phyloP scores from a whole-genome alignment of 2,797 vertebrate species.

The Lemur catta region DNA sequence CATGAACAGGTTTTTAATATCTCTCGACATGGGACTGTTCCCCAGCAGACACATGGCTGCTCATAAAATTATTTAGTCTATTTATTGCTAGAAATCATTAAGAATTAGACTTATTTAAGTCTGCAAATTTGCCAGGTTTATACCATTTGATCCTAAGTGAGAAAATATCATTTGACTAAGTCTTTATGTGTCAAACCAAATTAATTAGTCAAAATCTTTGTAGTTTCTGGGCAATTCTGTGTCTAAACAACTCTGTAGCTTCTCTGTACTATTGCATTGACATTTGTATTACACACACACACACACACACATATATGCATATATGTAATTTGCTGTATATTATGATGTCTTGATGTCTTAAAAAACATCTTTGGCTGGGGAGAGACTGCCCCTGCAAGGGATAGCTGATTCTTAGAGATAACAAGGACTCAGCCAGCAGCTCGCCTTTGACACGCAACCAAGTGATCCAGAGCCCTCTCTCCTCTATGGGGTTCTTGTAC shows the following conservation, averaged over 20 bases:
- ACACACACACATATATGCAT: background rate
- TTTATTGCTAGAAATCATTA: background rate
- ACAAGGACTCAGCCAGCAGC: background rate
- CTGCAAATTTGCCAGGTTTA: background rate
- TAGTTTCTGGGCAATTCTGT: background rate
- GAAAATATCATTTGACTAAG: background rate
- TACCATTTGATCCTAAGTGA: background rate
- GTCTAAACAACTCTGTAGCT: background rate
- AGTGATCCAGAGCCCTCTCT: background rate
- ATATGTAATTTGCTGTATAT: background rate
- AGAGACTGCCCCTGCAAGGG: background rate
- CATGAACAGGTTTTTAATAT: constrained; percentile 36
- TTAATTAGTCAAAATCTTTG: background rate
- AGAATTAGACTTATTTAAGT: background rate
- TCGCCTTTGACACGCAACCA: background rate
- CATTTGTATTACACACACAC: background rate
- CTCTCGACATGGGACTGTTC: background rate
- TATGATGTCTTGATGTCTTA: background rate
- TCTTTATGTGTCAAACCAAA: background rate
- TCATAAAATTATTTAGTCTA: constrained; percentile 43
- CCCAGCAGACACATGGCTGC: background rate
- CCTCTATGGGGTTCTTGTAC: background rate
- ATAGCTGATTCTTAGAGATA: background rate
- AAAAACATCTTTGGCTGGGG: background rate
- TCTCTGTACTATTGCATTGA: background rate